A percentile compares a stretch with the other conserved stretches of the same genome.
These are phyloP conservation scores for Coenonympha glycerion DNA, from an alignment of 2,888 invertebrate genomes.

Conservation along the genomic window DNA sequence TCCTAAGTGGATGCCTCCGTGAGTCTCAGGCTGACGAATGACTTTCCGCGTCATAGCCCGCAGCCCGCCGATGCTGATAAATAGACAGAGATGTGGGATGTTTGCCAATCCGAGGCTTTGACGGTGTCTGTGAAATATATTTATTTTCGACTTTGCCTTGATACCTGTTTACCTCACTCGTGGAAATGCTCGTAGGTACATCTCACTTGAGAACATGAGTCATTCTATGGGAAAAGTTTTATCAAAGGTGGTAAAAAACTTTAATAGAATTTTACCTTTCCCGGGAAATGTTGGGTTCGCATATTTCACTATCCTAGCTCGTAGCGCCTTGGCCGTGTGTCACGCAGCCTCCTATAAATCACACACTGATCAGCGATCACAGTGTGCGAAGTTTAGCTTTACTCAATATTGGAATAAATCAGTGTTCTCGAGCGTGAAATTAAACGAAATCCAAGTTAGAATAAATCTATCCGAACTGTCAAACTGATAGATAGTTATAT, in stretches of 20 bases:
- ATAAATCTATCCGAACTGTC: slow-evolving; percentile 38
- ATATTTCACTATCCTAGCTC: not conserved
- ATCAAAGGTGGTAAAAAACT: too few relatives aligned
- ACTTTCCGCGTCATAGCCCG: slow-evolving; percentile 36
- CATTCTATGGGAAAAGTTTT: too few relatives aligned
- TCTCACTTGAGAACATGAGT: too few relatives aligned
- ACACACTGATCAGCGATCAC: slow-evolving; percentile 54
- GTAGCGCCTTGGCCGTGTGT: slow-evolving; percentile 36
- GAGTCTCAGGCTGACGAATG: slow-evolving; percentile 39
- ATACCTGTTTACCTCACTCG: not conserved
- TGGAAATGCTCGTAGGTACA: too few relatives aligned
- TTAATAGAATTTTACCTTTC: not conserved
- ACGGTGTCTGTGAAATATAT: slow-evolving; percentile 14
- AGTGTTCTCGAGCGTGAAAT: slow-evolving; percentile 51
- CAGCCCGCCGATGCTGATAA: slow-evolving; percentile 40
- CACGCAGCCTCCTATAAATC: slow-evolving; percentile 48
- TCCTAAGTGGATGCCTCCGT: slow-evolving; percentile 25
- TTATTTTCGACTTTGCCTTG: not conserved
- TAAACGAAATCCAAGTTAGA: slow-evolving; percentile 47
- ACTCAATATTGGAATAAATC: slow-evolving; percentile 55
- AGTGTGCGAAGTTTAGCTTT: slow-evolving; percentile 56
- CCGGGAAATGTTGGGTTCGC: not conserved
- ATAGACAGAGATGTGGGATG: slow-evolving; percentile 36
- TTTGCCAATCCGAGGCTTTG: slow-evolving; percentile 28
- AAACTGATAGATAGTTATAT: slow-evolving; percentile 20